phyloP scores from a whole-genome alignment of 2,113 vertebrate genomes.

The Protomyctophum bolini region DNA sequence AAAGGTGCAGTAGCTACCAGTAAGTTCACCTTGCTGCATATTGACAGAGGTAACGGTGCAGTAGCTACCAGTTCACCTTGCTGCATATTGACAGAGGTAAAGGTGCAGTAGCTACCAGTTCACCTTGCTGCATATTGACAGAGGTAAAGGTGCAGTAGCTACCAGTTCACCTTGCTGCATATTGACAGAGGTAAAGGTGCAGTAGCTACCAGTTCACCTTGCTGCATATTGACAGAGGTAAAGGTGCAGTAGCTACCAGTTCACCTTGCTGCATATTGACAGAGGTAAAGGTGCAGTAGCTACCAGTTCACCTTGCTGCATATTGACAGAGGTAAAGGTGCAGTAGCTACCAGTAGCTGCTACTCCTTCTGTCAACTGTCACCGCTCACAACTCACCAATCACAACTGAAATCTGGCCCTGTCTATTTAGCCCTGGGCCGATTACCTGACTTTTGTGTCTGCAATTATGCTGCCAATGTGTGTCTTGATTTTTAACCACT shows the following conservation, averaged over 20 bases:
- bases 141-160: too few relatives aligned
- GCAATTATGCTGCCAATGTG: too few relatives aligned
- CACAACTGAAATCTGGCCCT: too few relatives aligned
- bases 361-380: constrained; percentile 6
- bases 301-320: constrained; percentile 12
- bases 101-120: too few relatives aligned
- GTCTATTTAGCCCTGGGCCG: too few relatives aligned
- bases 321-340: background rate
- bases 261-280: constrained; percentile 15
- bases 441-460: too few relatives aligned
- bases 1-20: too few relatives aligned
- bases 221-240: constrained; percentile 8
- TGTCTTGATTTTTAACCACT: too few relatives aligned
- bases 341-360: too few relatives aligned
- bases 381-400: background rate
- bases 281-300: too few relatives aligned
- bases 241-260: too few relatives aligned
- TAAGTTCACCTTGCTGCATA: constrained; percentile 9
- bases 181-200: background rate
- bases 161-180: constrained; percentile 10
- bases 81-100: constrained; percentile 7
- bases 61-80: constrained; percentile 2
- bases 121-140: constrained; percentile 15
- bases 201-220: constrained; percentile 1
- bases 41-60: background rate